Evolutionary conservation across 2,797 vertebrate species (phyloP).

Genomic region (Sphenopsis melanotis): DNA sequence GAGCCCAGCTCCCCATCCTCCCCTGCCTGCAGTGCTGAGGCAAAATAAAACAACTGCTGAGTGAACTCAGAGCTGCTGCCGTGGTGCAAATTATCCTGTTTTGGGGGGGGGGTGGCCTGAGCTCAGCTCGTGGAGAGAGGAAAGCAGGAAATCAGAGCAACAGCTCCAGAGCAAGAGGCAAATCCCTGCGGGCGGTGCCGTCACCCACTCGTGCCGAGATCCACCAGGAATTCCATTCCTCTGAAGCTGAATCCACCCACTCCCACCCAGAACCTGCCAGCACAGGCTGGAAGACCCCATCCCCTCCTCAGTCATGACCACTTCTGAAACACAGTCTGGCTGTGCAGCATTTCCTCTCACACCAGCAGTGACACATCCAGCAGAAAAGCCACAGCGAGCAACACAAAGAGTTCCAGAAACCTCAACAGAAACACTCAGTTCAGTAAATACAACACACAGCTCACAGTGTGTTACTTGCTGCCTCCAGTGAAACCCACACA

Average conservation of each 20-base stretch:
- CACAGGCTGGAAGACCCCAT: no score
- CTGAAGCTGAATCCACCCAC: background rate
- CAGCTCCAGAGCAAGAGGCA: background rate
- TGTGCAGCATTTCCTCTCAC: background rate
- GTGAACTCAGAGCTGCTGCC: background rate
- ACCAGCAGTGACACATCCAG: background rate
- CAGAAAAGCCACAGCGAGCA: background rate
- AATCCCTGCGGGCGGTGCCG: accelerated
- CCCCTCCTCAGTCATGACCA: background rate
- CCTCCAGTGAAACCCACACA: constrained; percentile 33
- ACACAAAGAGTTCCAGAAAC: background rate
- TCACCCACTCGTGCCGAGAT: accelerated
- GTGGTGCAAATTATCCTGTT: background rate
- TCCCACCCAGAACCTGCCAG: background rate
- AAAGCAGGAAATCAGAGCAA: background rate
- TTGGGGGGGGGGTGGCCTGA: background rate
- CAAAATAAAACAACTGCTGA: background rate
- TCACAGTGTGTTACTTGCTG: background rate
- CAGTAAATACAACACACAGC: background rate
- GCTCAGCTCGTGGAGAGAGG: background rate
- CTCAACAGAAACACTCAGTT: background rate
- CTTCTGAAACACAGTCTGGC: background rate
- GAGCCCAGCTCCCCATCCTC: background rate
- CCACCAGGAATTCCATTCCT: background rate
- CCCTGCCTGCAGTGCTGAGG: accelerated